Percentiles rank a stretch among this genome's conserved stretches.
These are phyloP conservation scores for Pachycephala philippinensis DNA, from an alignment of 2,113 vertebrate genomes.

Conservation along the genomic window DNA sequence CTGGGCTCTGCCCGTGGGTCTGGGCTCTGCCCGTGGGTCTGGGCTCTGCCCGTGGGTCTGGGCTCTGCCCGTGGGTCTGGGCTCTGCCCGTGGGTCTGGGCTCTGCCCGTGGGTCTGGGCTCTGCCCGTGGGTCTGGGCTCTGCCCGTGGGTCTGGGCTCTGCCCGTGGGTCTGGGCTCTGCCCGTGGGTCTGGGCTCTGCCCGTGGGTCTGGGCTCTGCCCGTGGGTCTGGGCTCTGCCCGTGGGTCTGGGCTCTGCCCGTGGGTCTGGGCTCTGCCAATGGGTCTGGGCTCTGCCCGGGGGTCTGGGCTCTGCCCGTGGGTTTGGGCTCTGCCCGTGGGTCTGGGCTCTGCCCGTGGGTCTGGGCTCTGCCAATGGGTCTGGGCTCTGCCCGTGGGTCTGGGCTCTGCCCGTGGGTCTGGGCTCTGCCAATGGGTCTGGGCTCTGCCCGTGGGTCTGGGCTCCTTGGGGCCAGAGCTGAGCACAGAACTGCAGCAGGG, in stretches of 20 bases:
- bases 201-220: too few species aligned
- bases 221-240: not conserved
- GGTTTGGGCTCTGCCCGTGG: not conserved
- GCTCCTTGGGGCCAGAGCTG: not conserved
- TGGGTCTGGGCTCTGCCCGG: too few species aligned
- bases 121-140: too few species aligned
- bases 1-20: too few species aligned
- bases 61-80: not conserved
- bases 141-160: not conserved
- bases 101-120: not conserved
- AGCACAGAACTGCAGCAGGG: not conserved
- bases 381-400: not conserved
- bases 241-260: too few species aligned
- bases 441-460: not conserved
- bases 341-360: not conserved
- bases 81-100: too few species aligned
- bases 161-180: too few species aligned
- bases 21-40: not conserved
- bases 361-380: too few species aligned
- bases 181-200: not conserved
- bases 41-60: too few species aligned
- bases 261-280: not conserved
- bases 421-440: too few species aligned
- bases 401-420: not conserved
- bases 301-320: not conserved